These are phyloP conservation scores for Argya squamiceps DNA, from an alignment of 2,797 vertebrate genomes.

Conservation along the genomic window DNA sequence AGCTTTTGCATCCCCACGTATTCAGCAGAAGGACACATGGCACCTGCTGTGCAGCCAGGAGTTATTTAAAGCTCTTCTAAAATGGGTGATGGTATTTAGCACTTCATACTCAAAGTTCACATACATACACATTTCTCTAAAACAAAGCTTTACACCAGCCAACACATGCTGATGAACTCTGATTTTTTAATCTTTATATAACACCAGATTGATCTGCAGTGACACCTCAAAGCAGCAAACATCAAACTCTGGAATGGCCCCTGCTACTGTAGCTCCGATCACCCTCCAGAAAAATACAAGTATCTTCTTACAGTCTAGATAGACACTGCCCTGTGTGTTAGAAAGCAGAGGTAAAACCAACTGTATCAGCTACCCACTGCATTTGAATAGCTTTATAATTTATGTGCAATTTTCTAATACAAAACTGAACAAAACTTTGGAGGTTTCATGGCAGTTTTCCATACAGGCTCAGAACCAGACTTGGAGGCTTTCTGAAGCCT, in stretches of 20 bases:
- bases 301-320: not conserved
- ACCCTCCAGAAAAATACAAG: not conserved
- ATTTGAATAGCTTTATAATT: not conserved
- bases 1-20: slow-evolving; percentile 50
- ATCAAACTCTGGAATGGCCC: not conserved
- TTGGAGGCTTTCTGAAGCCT: not conserved
- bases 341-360: not conserved
- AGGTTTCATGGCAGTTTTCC: not conserved
- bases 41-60: slow-evolving; percentile 88
- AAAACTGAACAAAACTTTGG: not conserved
- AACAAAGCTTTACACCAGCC: not conserved
- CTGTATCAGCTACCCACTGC: not conserved
- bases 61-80: slow-evolving; percentile 93
- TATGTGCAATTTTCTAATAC: not conserved
- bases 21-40: slow-evolving; percentile 82
- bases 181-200: not conserved
- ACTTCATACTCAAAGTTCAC: slow-evolving; percentile 51
- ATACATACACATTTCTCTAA: not conserved
- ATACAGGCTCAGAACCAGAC: not conserved
- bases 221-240: not conserved
- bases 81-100: slow-evolving; percentile 83
- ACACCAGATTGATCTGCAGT: not conserved
- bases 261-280: not conserved
- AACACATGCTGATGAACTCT: not conserved
- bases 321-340: not conserved